Base-by-base conservation (phyloP, 2,797 vertebrate genomes). In the Podarcis lilfordi region DNA sequence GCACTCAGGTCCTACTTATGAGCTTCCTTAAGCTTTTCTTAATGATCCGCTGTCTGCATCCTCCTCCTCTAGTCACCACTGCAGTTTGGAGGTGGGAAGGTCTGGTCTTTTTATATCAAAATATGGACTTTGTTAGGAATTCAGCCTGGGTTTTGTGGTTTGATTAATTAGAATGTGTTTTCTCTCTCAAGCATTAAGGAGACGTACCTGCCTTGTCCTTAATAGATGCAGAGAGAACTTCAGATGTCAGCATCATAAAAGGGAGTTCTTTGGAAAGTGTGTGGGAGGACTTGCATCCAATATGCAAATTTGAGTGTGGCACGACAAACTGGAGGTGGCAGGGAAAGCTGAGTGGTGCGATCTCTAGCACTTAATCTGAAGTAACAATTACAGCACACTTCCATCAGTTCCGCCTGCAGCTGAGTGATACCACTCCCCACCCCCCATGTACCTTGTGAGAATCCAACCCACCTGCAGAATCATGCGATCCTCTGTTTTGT, bases 141-240 rank as follows among this genome's bases (percentile, higher is more conserved):
- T 43, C 5, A 84, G 8, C 0, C 2, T 19, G 0, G 0, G 80
- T 91, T 64, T 80, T 35, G n/a, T 66, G 76, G 27, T 80, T 89
- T 2, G 0, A 78, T 66, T 92, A 89, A 91, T 94, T 91, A 86
- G 90, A 93, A 45, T 21, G 77, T 77, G 5, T 84, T 32, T 87
- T 79, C 0, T 0, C 87, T 87, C 0, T 68, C 0, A 64, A 40
- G 32, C 0, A 0, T 66, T 88, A 87, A 82, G 80, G 89, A 74
- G 43, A 8, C 27, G 81, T 75, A 43, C 29, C 85, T 86, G 80
- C 37, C 91, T 92, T 55, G 17, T 71, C 32, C 88, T 85, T 87
- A 61, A 68, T 5, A 55, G 35, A 86, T 40, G 0, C 37, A 25
- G 83, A 84, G 88, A 72, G 72, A 91, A 80, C 71, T 90, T 83